Conservation (phyloP, 2,888 invertebrate genomes). For the Sepiola atlantica region DNA sequence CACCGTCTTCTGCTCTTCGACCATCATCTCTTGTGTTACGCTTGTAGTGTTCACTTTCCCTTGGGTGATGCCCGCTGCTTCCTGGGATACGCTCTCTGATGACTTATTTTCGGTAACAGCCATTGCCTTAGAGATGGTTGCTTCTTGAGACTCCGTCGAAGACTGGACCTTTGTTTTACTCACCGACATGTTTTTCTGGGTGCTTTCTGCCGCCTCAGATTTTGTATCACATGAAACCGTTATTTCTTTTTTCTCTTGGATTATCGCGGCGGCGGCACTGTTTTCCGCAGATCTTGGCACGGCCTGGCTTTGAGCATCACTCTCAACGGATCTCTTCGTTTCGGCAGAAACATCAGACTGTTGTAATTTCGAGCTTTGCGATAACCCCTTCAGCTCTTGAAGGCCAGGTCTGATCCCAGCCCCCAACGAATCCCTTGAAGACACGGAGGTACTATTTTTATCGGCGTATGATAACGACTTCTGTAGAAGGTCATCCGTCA, state of each 20-base stretch:
- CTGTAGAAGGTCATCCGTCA: neutral
- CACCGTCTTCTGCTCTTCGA: neutral
- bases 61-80: neutral
- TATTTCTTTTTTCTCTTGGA: neutral
- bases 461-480: neutral
- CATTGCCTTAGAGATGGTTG: neutral
- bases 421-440: neutral
- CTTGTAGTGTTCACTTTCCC: neutral
- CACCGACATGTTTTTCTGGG: too few species aligned
- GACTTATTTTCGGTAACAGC: neutral
- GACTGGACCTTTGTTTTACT: neutral
- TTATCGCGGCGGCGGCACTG: neutral
- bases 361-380: neutral
- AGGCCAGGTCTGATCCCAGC: neutral
- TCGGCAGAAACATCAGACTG: neutral
- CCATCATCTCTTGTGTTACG: neutral
- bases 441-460: neutral
- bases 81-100: neutral
- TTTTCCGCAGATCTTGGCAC: neutral
- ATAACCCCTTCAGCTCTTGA: neutral
- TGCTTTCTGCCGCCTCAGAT: neutral
- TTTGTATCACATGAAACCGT: neutral
- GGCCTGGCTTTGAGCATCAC: neutral
- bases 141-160: too few species aligned
- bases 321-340: neutral